A percentile compares a stretch with the other conserved stretches of the same genome.
phyloP scores from a whole-genome alignment of 2,113 vertebrate genomes.

The Blennius ocellaris region DNA sequence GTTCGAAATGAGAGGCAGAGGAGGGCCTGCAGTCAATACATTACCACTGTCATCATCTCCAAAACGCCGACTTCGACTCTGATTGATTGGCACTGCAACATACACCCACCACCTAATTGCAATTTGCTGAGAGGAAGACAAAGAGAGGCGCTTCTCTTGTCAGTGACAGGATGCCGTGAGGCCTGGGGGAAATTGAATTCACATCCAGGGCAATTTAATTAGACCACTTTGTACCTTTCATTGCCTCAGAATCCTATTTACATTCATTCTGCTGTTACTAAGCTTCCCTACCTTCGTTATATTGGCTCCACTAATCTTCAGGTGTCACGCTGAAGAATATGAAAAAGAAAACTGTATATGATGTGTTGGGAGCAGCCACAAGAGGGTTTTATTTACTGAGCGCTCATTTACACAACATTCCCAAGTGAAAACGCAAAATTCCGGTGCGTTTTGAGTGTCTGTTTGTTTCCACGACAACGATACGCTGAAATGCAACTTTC shows the following conservation, averaged over 20 bases:
- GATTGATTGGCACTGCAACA: constrained; percentile 65
- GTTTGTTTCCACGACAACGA: too few relatives aligned
- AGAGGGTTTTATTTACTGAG: constrained; percentile 9
- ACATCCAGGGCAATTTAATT: constrained; percentile 71
- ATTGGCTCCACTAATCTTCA: constrained; percentile 53
- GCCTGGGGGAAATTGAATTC: constrained; percentile 69
- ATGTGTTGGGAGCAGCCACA: constrained; percentile 20
- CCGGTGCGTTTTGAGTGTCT: too few relatives aligned
- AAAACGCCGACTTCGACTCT: constrained; percentile 42
- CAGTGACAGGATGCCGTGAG: constrained; percentile 61
- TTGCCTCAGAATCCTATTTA: constrained; percentile 67
- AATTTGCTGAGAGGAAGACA: constrained; percentile 67
- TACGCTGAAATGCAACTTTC: too few relatives aligned
- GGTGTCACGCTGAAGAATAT: neutral
- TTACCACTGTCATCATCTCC: constrained; percentile 50
- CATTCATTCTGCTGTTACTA: constrained; percentile 60
- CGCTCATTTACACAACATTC: too few relatives aligned
- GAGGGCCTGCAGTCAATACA: constrained; percentile 34
- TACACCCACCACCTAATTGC: constrained; percentile 65
- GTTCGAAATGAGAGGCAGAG: constrained; percentile 43
- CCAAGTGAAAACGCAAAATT: too few relatives aligned
- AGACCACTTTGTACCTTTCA: constrained; percentile 77
- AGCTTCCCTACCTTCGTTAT: constrained; percentile 49
- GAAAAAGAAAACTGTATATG: neutral
- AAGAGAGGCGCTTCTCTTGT: constrained; percentile 60